Base-by-base conservation (phyloP, 2,888 invertebrate genomes). In the Cephus runcator region DNA sequence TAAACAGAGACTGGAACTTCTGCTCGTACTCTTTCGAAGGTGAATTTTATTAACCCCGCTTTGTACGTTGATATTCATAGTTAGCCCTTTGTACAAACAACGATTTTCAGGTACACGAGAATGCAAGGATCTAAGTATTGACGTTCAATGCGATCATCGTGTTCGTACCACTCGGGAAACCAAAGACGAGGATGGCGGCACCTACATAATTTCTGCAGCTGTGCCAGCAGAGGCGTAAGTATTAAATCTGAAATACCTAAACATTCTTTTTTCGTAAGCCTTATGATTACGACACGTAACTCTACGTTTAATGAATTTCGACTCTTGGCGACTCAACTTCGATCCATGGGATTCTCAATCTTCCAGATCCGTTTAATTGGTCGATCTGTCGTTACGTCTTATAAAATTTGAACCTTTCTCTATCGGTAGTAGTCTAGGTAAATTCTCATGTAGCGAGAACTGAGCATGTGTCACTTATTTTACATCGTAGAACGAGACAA, bases 1-100 rank as follows among this genome's bases (percentile, higher is more conserved):
- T 98, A 77, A 98, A 99, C 91, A 94, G 97, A 86, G 97, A 98
- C 88, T 99, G 98, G 98, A 97, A 97, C 93, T 97, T 98, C 95
- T 98, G 98, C 91, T 97, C 98, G 0, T 97, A 97, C 90, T 95
- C 97, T 80, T 94, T 95, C 73, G 96, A 97, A 92, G 97, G 98
- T 94, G 91, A 15, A 34, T 31, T 69, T 36, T 35, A 34, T 56
- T 40, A 40, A 40, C 6, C 0, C 40, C 15, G 15, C 15, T 15
- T 15, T 6, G 15, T 15, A 40, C 1, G 1, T 15, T 15, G 40
- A 40, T 15, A 40, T 15, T 40, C 15, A 40, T 15, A 40, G 15
- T 15, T 40, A 40, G 1, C 1, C 6, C 4, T 40, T 40, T 40
- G 4, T 6, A 40, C 15, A 6, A 40, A 40, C 15, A 40, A 40